These are phyloP conservation scores for Himantopus leucocephalus DNA, from an alignment of 2,113 vertebrate species.

Conservation along the genomic window DNA sequence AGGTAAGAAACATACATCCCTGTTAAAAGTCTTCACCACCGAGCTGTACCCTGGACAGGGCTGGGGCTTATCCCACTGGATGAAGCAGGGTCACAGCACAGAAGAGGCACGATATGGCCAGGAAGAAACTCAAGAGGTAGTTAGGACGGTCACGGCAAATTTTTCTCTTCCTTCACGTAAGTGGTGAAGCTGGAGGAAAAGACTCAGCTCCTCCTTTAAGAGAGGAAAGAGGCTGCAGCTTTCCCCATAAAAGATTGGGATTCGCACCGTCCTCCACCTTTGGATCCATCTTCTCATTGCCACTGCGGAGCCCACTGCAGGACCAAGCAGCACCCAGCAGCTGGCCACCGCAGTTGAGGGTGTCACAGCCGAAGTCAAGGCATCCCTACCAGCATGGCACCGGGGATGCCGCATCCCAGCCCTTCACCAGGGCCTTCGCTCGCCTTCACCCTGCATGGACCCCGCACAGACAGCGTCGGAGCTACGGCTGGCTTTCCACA, in stretches of 20 bases:
- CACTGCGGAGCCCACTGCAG: fast-evolving
- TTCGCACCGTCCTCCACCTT: not conserved
- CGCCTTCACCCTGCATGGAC: not conserved
- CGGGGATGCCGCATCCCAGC: not conserved
- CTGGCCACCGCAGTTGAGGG: fast-evolving
- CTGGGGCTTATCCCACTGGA: not conserved
- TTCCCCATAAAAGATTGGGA: not conserved
- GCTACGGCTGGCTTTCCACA: no score
- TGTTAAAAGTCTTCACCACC: not conserved
- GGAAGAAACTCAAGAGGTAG: not conserved
- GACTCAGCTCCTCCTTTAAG: not conserved
- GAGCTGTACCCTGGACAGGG: fast-evolving
- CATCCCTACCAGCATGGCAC: not conserved
- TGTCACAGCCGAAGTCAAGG: fast-evolving
- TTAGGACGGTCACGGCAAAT: not conserved
- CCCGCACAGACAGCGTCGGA: no score
- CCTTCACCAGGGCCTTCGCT: not conserved
- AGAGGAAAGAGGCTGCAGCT: not conserved
- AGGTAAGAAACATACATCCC: not conserved
- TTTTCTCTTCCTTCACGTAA: not conserved
- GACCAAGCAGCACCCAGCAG: not conserved
- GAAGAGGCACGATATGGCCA: not conserved
- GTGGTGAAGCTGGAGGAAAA: not conserved
- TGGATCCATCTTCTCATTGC: fast-evolving
- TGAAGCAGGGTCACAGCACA: not conserved